These are phyloP conservation scores for Pristionchus maxplancki DNA, from an alignment of 2,888 invertebrate genomes.

Conservation along the genomic window DNA sequence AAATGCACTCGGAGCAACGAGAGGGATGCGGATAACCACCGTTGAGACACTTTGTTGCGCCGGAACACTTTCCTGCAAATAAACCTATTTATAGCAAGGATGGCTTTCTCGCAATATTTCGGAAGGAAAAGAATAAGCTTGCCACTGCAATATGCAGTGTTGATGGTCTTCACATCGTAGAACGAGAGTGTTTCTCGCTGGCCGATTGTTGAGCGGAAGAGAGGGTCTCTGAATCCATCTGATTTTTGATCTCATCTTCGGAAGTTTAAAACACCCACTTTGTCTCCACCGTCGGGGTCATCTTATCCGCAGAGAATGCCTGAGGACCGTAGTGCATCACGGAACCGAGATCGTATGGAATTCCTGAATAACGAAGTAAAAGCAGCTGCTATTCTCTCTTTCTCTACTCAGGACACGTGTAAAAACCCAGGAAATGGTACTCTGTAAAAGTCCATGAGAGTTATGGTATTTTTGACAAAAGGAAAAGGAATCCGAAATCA, in stretches of 20 bases:
- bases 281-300: slow-evolving; percentile 73
- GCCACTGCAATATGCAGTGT: slow-evolving; percentile 75
- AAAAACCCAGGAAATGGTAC: no score
- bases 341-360: slow-evolving; percentile 76
- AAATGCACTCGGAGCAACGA: slow-evolving; percentile 70
- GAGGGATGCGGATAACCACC: slow-evolving; percentile 76
- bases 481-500: no score
- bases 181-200: slow-evolving; percentile 76
- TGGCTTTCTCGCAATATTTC: no score
- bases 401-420: no score
- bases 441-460: no score
- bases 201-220: slow-evolving; percentile 76
- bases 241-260: not conserved
- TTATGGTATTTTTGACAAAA: no score
- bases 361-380: slow-evolving; percentile 52
- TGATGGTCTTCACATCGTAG: slow-evolving; percentile 73
- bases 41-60: slow-evolving; percentile 64
- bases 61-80: slow-evolving; percentile 60
- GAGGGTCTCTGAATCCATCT: slow-evolving; percentile 59
- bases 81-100: no score
- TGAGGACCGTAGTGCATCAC: slow-evolving; percentile 77
- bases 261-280: slow-evolving; percentile 52
- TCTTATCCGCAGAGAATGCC: slow-evolving; percentile 75
- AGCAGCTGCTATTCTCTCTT: not conserved
- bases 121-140: no score